phyloP scores from a whole-genome alignment of 1,140 invertebrate genomes.

The Diuraphis noxia region DNA sequence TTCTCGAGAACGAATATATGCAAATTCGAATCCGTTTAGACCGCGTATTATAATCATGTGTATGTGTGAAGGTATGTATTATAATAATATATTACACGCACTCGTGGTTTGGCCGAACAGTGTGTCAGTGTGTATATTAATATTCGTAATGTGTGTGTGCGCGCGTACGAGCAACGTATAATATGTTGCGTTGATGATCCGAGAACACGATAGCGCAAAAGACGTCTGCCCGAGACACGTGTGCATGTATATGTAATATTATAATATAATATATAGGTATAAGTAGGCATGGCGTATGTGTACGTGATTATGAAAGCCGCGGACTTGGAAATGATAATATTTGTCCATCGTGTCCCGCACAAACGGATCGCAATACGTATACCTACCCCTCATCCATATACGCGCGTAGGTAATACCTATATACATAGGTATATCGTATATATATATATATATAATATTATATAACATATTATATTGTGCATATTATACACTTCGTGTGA shows the following conservation, averaged over 20 bases:
- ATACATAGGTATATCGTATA: too few relatives aligned
- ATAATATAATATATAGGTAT: not conserved
- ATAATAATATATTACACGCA: not conserved
- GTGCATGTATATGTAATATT: not conserved
- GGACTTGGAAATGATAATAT: not conserved
- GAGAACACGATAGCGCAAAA: not conserved
- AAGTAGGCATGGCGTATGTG: not conserved
- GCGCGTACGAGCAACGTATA: too few relatives aligned
- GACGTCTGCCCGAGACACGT: not conserved
- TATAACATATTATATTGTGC: not conserved
- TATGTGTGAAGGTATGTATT: not conserved
- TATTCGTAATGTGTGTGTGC: not conserved
- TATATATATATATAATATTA: too few relatives aligned
- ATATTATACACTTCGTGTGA: too few relatives aligned
- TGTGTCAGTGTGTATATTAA: not conserved
- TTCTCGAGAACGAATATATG: conserved; percentile 10
- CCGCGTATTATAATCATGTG: not conserved
- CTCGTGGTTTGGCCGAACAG: not conserved
- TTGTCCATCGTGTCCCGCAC: not conserved
- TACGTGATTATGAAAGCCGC: not conserved
- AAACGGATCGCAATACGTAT: not conserved
- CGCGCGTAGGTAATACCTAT: too few relatives aligned
- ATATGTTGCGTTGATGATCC: not conserved
- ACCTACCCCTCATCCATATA: too few relatives aligned
- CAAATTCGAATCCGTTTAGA: not conserved